Base-by-base conservation (phyloP, 1,140 invertebrate genomes). In the Neomicropteryx cornuta region DNA sequence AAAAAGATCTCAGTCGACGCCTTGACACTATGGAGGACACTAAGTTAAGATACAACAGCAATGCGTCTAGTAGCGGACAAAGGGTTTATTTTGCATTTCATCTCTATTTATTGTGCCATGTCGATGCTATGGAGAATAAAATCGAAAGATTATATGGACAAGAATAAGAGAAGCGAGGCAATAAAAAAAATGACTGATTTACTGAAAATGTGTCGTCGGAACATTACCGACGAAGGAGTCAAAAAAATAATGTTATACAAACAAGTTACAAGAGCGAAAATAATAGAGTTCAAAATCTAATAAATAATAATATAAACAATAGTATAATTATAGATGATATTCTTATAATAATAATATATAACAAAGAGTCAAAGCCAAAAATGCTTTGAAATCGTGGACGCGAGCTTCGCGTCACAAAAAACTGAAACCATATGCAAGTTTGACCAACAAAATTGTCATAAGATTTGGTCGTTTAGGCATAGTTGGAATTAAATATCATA, bases 91-190 rank as follows among this genome's bases (percentile, higher is more conserved):
- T 27, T 27, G 23, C 23, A 27, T 27, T 27, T 27, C 23, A 27
- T 27, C 8, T 27, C 23, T 27, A 13, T 27, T 27, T 27, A 27
- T 27, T 13, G 23, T 27, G 23, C 8, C 23, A 27, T 27, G 23
- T 13, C 23, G 23, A 27, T 27, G 23, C 13, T 27, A 27, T 27
- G 23, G 23, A 27, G 13, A 27, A 27, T 27, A 27, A 27, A 27
- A 27, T 27, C 23, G 13, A 27, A 27, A 27, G 23, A 27, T 8
- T 27, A 27, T 27, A 27, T 27, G 23, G 23, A 27, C 23, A 27
- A 27, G 23, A 27, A 27, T 13, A 27, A 27, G 13, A 27, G 23
- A 27, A 27, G 23, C 23, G 13, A 8, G 13, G 23, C 23, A 27
- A 27, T 27, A 27, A 27, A 27, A 27, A 27, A 27, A 8, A 27